These are phyloP conservation scores for Diaphora mendica DNA, from an alignment of 2,888 invertebrate genomes.

Conservation along the genomic window DNA sequence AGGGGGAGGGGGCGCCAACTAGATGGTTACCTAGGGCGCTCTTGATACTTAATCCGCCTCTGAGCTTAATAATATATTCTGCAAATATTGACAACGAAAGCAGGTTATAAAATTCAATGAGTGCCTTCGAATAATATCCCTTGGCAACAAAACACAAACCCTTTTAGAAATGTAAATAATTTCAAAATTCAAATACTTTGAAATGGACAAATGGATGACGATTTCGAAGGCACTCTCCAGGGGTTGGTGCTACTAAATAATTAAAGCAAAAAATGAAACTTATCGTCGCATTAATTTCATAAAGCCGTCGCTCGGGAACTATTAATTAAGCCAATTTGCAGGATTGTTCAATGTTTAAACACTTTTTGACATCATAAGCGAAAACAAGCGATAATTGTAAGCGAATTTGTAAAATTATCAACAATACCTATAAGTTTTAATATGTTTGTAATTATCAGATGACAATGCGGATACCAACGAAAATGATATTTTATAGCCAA, in stretches of 20 bases:
- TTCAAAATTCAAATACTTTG: conserved; percentile 16
- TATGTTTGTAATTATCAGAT: conserved; percentile 60
- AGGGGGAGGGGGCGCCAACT: too few species aligned
- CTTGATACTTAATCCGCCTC: too few species aligned
- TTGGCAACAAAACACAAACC: conserved; percentile 13
- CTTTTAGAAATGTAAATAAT: conserved; percentile 21
- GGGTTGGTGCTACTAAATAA: conserved; percentile 27
- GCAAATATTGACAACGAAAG: background rate
- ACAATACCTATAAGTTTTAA: conserved; percentile 59
- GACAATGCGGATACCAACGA: conserved; percentile 26
- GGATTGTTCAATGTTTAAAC: conserved; percentile 23
- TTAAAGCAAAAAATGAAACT: conserved; percentile 22
- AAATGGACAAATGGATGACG: conserved; percentile 29
- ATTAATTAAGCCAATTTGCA: conserved; percentile 38
- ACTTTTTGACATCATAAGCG: conserved; percentile 36
- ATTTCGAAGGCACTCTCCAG: conserved; percentile 22
- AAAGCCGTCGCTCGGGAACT: conserved; percentile 35
- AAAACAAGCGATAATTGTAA: conserved; percentile 55
- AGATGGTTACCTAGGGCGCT: too few species aligned
- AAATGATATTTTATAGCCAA: conserved; percentile 44
- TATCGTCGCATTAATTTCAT: conserved; percentile 39
- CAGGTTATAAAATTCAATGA: background rate
- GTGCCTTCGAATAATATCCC: conserved; percentile 8
- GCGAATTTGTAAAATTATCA: conserved; percentile 55
- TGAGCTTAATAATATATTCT: too few species aligned